Conservation (phyloP, 2,113 vertebrate genomes). For the Podilymbus podiceps region DNA sequence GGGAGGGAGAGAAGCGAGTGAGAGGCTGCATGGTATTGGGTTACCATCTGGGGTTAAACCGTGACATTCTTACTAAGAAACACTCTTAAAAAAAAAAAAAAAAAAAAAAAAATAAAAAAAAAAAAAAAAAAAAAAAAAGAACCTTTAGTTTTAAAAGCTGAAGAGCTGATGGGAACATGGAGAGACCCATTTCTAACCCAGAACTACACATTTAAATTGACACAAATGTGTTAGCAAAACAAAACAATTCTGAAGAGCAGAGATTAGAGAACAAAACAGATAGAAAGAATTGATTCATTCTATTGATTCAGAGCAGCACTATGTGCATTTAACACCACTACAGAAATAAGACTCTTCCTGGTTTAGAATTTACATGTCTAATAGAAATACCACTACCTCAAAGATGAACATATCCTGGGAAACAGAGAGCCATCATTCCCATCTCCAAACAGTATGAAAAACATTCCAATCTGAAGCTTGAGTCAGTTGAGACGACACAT, state of each 20-base stretch:
- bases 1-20: too few species aligned
- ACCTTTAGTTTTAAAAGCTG: not conserved
- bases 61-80: not conserved
- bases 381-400: not conserved
- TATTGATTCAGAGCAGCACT: not conserved
- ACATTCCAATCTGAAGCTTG: not conserved
- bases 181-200: not conserved
- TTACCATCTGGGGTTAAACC: too few species aligned
- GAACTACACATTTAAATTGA: not conserved
- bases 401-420: not conserved
- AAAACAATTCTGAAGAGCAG: conserved; percentile 3
- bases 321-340: not conserved
- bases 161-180: not conserved
- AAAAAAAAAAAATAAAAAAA: too few species aligned
- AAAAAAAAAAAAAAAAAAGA: not conserved
- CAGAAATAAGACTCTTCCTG: not conserved
- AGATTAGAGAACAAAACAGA: not conserved
- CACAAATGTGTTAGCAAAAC: not conserved
- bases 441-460: not conserved
- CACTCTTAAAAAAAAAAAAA: not conserved
- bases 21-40: too few species aligned
- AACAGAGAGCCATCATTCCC: not conserved
- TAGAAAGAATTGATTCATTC: not conserved
- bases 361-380: not conserved
- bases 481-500: not conserved